Conservation (phyloP, 2,113 vertebrate genomes). For the Eulemur rufifrons region DNA sequence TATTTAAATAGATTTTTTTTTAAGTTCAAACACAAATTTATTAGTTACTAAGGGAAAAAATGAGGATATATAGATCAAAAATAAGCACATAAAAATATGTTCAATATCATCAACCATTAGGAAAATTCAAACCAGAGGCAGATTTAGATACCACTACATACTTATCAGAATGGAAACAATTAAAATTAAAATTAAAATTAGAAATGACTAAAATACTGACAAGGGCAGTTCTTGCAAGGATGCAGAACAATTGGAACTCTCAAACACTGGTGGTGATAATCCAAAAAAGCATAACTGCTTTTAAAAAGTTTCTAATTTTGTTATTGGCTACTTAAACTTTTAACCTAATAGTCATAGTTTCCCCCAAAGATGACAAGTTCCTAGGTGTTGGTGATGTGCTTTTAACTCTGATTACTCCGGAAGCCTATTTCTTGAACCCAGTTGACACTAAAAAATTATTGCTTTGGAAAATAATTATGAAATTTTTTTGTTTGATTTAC, state of each 20-base stretch:
- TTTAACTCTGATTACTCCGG: background rate
- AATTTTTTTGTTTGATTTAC: background rate
- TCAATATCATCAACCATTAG: background rate
- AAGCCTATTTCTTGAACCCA: background rate
- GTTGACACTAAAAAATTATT: background rate
- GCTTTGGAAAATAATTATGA: background rate
- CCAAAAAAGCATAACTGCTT: background rate
- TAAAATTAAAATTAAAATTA: conserved; percentile 5
- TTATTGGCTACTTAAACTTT: background rate
- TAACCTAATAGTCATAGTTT: background rate
- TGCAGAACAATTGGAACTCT: background rate
- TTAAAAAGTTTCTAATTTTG: background rate
- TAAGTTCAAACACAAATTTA: too few relatives aligned
- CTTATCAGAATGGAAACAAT: background rate
- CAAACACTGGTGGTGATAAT: background rate
- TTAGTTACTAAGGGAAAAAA: background rate
- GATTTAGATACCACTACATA: background rate
- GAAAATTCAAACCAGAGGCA: background rate
- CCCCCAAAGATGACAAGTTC: background rate
- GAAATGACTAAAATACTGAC: background rate
- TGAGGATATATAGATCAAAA: background rate
- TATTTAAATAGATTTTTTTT: background rate
- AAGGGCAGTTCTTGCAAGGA: background rate
- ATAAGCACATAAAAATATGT: background rate
- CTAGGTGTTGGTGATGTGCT: background rate